Percentiles rank a stretch among this genome's conserved stretches.
Evolutionary conservation across 2,888 invertebrate genomes (phyloP).

Genomic region (Parelbella ahira): DNA sequence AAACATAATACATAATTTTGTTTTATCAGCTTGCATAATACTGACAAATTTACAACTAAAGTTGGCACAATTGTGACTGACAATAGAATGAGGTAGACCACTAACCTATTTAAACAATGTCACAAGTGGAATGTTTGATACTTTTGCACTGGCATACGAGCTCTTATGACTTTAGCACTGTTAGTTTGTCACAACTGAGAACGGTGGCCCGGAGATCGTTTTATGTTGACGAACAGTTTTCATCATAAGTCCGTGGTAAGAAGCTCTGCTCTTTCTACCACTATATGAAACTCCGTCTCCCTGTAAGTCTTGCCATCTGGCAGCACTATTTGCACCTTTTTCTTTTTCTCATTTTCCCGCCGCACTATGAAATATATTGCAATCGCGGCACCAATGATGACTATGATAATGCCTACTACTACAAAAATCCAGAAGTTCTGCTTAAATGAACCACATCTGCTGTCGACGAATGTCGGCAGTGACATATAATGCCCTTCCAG

Average conservation of each 20-base stretch:
- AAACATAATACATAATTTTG: conserved; percentile 2
- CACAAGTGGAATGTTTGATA: conserved; percentile 35
- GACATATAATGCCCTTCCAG: conserved; percentile 60
- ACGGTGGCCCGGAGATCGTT: conserved; percentile 38
- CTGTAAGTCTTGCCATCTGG: conserved; percentile 91
- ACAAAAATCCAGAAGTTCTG: conserved; percentile 72
- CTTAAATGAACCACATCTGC: conserved; percentile 64
- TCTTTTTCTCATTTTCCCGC: conserved; percentile 76
- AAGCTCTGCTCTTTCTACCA: conserved; percentile 91
- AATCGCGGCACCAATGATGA: conserved; percentile 69
- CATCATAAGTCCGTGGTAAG: conserved; percentile 87
- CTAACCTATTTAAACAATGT: conserved; percentile 31
- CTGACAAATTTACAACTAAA: conserved; percentile 48
- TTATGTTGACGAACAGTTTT: conserved; percentile 28
- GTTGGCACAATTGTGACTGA: conserved; percentile 55
- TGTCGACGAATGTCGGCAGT: conserved; percentile 61
- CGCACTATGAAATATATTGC: conserved; percentile 68
- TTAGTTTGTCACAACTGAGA: conserved; percentile 29
- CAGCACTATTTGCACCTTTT: conserved; percentile 85
- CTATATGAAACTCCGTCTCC: conserved; percentile 92
- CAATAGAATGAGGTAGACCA: conserved; percentile 50
- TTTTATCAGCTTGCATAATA: conserved; percentile 48
- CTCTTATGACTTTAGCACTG: conserved; percentile 24
- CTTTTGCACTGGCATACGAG: conserved; percentile 6
- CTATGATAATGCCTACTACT: conserved; percentile 65